Percentiles rank a stretch among this genome's conserved stretches.
phyloP scores from a whole-genome alignment of 2,797 vertebrate genomes.

The Bucorvus abyssinicus region DNA sequence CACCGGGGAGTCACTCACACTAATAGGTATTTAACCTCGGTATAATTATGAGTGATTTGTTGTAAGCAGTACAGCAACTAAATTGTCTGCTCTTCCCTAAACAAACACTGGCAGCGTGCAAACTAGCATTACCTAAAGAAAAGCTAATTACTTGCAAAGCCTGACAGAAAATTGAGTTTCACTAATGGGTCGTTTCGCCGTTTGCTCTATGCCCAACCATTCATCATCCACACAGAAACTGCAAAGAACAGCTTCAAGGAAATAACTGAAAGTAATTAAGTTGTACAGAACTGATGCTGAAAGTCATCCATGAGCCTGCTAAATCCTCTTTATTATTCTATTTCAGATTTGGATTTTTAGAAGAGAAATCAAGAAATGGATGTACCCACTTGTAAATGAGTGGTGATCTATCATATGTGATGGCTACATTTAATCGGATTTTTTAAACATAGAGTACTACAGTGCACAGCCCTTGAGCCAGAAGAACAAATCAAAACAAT shows the following conservation, averaged over 20 bases:
- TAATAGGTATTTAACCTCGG: not conserved
- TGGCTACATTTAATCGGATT: not conserved
- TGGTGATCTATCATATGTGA: not conserved
- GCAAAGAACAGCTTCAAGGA: not conserved
- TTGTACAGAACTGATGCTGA: not conserved
- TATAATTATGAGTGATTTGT: not conserved
- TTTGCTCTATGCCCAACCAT: not conserved
- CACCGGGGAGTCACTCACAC: rapidly evolving
- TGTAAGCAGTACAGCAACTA: not conserved
- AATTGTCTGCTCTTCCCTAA: not conserved
- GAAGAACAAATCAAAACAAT: not conserved
- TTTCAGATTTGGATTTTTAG: not conserved
- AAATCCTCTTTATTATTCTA: not conserved
- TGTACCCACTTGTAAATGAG: not conserved
- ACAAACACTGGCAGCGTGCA: not conserved
- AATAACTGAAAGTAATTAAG: not conserved
- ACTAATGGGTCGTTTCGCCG: not conserved
- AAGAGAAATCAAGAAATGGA: not conserved
- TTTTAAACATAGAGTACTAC: not conserved
- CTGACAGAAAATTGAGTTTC: slow-evolving; percentile 5
- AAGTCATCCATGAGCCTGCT: not conserved
- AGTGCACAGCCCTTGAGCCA: not conserved
- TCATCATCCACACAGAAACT: not conserved
- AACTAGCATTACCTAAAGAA: not conserved
- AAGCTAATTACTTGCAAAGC: slow-evolving; percentile 3